Base-by-base conservation (phyloP, 2,797 vertebrate genomes). In the Lutjanus campechanus region DNA sequence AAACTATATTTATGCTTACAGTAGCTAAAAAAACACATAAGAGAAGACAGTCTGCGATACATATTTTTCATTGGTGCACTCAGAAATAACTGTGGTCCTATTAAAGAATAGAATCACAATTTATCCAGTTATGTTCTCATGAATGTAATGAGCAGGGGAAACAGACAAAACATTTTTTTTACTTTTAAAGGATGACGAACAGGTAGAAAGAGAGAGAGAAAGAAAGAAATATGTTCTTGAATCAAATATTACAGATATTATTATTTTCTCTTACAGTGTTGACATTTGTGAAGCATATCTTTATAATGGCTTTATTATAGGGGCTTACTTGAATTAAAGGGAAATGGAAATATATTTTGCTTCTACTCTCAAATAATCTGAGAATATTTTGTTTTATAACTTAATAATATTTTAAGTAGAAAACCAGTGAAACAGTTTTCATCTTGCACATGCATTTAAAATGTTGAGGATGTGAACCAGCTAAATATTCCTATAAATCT, bases 161-260 rank as follows among this genome's bases (percentile, higher is more conserved):
- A 1, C 53, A 16, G 47, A 63, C 55, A 72, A 51, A 68, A 50
- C 73, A 55, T 8, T 8, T 10, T 15, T 36, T 62, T 40, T 7
- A 59, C 69, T 22, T 71, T 63, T 58, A 41, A 56, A 11, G 15
- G 64, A 47, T 51, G 47, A 16, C 29, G 72, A 36, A 67, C 7
- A 19, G 16, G 2, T 4, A 1, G 2, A 12, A 8, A 5, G 11
- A 44, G 40, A 59, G 36, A 51, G 56, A 13, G 17, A 36, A 36
- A 36, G 29, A 44, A 44, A 59, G 36, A 51, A 61, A 13, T 13
- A 20, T 50, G 29, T 50, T 44, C 16, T 47, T 43, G 7, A 54
- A 47, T 17, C 43, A 83, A 46, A 66, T 47, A 22, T 60, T 44
- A 12, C 6, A 77, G 20, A 47, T 79, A 62, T 65, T 79, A 62